phyloP scores from a whole-genome alignment of 2,888 invertebrate species.

The Cynaeus angustus region DNA sequence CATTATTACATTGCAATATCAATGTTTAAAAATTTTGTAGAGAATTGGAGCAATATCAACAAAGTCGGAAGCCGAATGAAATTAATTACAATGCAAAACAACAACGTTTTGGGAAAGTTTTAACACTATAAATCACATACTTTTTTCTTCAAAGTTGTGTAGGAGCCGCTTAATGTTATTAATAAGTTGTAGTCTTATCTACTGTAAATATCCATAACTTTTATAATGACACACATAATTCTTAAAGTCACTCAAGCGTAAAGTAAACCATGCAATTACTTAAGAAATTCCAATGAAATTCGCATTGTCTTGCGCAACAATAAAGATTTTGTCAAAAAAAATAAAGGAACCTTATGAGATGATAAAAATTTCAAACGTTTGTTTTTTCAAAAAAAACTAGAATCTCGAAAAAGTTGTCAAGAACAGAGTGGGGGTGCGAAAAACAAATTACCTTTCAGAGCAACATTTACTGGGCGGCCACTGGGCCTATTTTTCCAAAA shows the following conservation, averaged over 20 bases:
- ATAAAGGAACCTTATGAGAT: background rate
- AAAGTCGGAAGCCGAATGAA: constrained; percentile 11
- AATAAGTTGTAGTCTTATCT: constrained; percentile 28
- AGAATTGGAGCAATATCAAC: constrained; percentile 19
- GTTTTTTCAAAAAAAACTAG: too few species aligned
- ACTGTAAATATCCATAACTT: constrained; percentile 28
- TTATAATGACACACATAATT: constrained; percentile 29
- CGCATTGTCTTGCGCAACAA: constrained; percentile 31
- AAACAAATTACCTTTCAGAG: constrained; percentile 20
- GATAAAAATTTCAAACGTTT: too few species aligned
- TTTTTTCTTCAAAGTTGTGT: constrained; percentile 4
- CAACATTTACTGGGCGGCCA: constrained; percentile 27
- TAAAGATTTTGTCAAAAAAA: background rate
- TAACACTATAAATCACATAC: constrained; percentile 16
- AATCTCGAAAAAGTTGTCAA: constrained; percentile 3
- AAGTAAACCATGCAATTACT: constrained; percentile 41
- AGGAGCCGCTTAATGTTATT: constrained; percentile 26
- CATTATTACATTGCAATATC: constrained; percentile 9
- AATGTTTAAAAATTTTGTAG: background rate
- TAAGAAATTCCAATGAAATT: constrained; percentile 27
- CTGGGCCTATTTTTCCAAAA: constrained; percentile 23
- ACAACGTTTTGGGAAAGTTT: constrained; percentile 4
- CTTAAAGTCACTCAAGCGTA: constrained; percentile 39
- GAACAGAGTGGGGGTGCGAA: constrained; percentile 16
- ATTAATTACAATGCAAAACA: background rate